Evolutionary conservation across 2,797 vertebrate species (phyloP).

Genomic region (Onychomys torridus): DNA sequence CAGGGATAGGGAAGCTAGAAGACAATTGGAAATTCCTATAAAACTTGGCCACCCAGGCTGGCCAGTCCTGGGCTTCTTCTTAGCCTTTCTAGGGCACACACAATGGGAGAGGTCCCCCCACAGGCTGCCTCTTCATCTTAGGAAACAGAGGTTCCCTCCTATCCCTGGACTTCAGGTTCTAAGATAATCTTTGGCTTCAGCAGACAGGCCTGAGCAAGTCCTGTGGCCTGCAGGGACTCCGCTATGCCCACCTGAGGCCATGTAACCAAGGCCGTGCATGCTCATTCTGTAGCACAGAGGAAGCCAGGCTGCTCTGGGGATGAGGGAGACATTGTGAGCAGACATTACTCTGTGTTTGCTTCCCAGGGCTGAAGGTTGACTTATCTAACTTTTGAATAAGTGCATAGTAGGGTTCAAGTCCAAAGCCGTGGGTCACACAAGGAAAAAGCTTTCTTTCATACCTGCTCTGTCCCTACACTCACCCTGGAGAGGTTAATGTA

Average conservation of each 20-base stretch:
- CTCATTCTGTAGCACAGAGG: not conserved
- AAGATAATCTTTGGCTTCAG: not conserved
- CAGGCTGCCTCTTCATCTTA: not conserved
- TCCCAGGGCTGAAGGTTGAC: not conserved
- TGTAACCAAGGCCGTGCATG: not conserved
- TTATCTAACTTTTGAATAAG: constrained; percentile 2
- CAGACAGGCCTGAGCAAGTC: constrained; percentile 29
- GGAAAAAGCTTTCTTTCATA: not conserved
- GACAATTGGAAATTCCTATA: not conserved
- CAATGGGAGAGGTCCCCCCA: not conserved
- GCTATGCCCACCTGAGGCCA: not conserved
- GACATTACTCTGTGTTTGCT: not conserved
- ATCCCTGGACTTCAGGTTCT: not conserved
- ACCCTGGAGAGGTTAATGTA: not conserved
- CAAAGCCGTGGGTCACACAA: not conserved
- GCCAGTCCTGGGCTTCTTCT: not conserved
- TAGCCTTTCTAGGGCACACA: not conserved
- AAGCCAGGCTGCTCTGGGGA: not conserved
- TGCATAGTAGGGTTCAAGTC: not conserved
- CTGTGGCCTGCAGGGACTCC: not conserved
- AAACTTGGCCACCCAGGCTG: not conserved
- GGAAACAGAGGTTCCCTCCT: too few relatives aligned
- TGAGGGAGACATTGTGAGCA: not conserved
- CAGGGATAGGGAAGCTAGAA: not conserved
- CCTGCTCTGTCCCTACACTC: not conserved